Evolutionary conservation across 2,888 invertebrate genomes (phyloP).

Genomic region (Leptopterna dolabrata): DNA sequence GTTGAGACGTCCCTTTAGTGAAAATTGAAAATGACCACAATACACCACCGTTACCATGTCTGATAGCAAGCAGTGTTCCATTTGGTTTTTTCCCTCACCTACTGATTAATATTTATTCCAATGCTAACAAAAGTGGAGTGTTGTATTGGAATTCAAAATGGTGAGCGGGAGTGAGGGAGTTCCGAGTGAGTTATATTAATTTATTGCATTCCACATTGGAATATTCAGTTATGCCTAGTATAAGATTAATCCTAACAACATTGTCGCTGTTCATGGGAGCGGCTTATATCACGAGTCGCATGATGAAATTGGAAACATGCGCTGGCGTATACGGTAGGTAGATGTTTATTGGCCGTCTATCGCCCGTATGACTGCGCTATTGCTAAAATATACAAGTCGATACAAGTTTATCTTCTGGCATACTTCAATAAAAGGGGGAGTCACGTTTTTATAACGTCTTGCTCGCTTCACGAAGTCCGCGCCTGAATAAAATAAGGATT

Average conservation of each 20-base stretch:
- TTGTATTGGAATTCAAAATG: no score
- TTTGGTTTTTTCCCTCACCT: no score
- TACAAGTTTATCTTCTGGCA: background rate
- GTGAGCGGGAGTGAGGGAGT: no score
- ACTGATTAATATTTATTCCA: no score
- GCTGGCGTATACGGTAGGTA: no score
- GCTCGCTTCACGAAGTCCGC: background rate
- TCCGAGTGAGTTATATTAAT: no score
- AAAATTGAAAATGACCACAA: no score
- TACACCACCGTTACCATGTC: no score
- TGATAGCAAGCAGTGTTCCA: no score
- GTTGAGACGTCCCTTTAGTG: no score
- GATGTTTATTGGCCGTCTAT: background rate
- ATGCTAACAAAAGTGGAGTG: no score
- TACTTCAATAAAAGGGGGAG: background rate
- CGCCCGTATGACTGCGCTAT: background rate
- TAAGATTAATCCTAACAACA: background rate
- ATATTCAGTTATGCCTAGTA: background rate
- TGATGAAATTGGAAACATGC: no score
- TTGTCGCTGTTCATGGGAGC: background rate
- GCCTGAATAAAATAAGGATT: conserved; percentile 16
- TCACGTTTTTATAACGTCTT: background rate
- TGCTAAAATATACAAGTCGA: background rate
- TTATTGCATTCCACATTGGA: background rate
- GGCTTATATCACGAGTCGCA: background rate